Evolutionary conservation across 1,140 invertebrate genomes (phyloP), one percentile per base, ranked within the genome.

Genomic region (Bactericera cockerelli): DNA sequence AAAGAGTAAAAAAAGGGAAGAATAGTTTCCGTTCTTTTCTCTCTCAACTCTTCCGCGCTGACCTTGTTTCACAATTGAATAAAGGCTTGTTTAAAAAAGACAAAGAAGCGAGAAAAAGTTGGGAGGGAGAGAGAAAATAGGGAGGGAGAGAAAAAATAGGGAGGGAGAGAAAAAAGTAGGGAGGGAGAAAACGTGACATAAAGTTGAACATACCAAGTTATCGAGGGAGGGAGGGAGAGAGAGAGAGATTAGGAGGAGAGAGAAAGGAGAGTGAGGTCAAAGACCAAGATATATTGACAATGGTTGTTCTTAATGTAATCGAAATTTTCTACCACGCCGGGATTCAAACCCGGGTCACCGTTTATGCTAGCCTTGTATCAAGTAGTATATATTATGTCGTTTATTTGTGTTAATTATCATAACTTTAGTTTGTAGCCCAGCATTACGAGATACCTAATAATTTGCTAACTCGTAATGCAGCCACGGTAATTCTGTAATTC

Each of bases 21-120:
- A 31, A 31, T 31, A 31, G 10, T 31, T 13, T 31, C 28, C 13
- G 4, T 31, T 13, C 13, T 13, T 31, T 13, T 31, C 28, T 49
- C n/a, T 49, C 42, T 49, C 42, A 10, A 11, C 42, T 49, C n/a
- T 49, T n/a, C 8, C 22, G 4, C n/a, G 6, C 42, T 49, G 42
- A 4, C n/a, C 8, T 19, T 22, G 22, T 49, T 49, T 49, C 19
- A 4, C 4, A 49, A 49, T 22, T 49, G n/a, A 19, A 49, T 49
- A 16, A 22, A 49, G 42, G n/a, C 42, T 49, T 49, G n/a, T 49
- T 49, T 49, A 10, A 49, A 49, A 49, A n/a, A 49, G 22, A 49
- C 8, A 49, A 49, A 49, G 22, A 49, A n/a, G 8, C 4, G 42
- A n/a, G 16, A 16, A 16, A 19, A 49, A 19, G 22, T 6, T 4